Evolutionary conservation across 1,140 invertebrate species (phyloP), one percentile per base, ranked within the genome.

Genomic region (Tetragonula clypearis): DNA sequence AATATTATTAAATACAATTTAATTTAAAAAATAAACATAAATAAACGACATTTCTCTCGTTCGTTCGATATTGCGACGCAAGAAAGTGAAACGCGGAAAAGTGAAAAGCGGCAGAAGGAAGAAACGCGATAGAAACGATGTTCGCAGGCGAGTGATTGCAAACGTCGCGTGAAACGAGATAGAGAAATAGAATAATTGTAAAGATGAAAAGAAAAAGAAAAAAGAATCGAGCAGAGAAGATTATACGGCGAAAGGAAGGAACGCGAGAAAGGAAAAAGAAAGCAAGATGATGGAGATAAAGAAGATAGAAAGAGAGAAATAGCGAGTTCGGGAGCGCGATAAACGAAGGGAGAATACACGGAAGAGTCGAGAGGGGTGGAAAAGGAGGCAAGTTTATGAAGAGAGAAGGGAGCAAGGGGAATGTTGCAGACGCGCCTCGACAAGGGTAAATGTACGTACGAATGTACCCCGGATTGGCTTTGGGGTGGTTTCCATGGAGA

Each of bases 401-500:
- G 60, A 69, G 71, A 35, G 53, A 60, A 17, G 53, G 15, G 68
- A 0, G 58, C 0, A 53, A 86, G 71, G 74, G 65, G 86, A 68
- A 68, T 55, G 88, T 75, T 90, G 88, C 88, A 90, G 88, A 88
- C 89, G 88, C 81, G 69, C 75, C 86, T 88, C 87, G 84, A 90
- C 86, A 90, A 88, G 89, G 89, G 89, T 88, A 90, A 90, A 90
- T 88, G 89, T 90, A 88, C 88, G 89, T 90, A 91, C 90, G 89
- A 91, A 91, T 91, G 89, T 87, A 91, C 82, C 90, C 90, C 85
- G 89, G 90, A 90, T 91, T 88, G 90, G 90, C 90, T 91, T 91
- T 88, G 82, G 90, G 90, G 84, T 90, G 89, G 90, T 91, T 91
- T 88, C 90, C 90, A 91, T 91, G 90, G 90, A 80, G 89, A 91